Base-by-base conservation (phyloP, 1,140 invertebrate genomes). In the Cotesia typhae region DNA sequence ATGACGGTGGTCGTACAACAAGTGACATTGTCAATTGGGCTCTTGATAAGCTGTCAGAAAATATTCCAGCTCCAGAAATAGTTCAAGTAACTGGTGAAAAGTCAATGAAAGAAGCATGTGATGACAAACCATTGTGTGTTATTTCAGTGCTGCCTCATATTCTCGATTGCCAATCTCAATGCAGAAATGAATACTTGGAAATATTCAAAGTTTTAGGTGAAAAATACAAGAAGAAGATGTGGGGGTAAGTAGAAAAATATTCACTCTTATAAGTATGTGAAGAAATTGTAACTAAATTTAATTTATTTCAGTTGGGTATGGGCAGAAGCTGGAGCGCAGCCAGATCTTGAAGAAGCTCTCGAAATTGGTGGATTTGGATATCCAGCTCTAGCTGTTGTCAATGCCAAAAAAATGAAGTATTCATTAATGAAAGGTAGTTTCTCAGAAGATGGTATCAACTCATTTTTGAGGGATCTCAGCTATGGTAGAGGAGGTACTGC, bases 331-430 rank as follows among this genome's bases (percentile, higher is more conserved):
- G 92, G 92, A 36, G 88, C 92, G 12, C 97, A 99, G 86, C 83
- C 88, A 0, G 90, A 92, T 1, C 80, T 99, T 6, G 98, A 99
- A 87, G 91, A 94, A 77, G 90, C 94, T 3, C 85, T 99, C 28
- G 98, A 97, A 78, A 94, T 99, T 71, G 98, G 98, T 69, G 94
- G 94, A 2, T 96, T 96, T 86, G 94, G 94, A 35, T 95, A 96
- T 83, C 94, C 96, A 55, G 97, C 98, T 9, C 93, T 99, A 92
- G 97, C 96, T 9, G 97, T 97, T 28, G 92, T 99, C 37, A 99
- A 99, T 87, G 90, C 92, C 6, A 96, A 98, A 86, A 99, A 99
- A 88, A 94, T 97, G 92, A 99, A 98, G 83, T 99, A 95, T 88
- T 96, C 97, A 0, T 89, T 96, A 2, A 87, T 99, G 0, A 92